Base-by-base conservation (phyloP, 1,140 invertebrate genomes). In the Zaprionus kolodkinae region DNA sequence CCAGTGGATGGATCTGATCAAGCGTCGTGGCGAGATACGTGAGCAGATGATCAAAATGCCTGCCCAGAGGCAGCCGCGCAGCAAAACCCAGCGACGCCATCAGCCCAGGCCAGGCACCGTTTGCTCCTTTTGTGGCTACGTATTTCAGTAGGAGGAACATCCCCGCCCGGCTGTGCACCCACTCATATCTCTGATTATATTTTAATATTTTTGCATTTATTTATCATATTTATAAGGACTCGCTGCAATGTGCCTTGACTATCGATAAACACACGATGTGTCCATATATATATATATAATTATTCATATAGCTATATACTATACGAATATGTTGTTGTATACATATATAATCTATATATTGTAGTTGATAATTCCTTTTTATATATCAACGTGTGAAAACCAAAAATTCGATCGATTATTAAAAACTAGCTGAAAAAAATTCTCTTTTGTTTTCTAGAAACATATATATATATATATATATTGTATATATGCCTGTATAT, bases 1-100 rank as follows among this genome's bases (percentile, higher is more conserved):
- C 1, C 80, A 83, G 38, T 71, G 56, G 15, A n/a, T 67, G 5
- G 27, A 52, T 12, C 36, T 78, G 13, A 52, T 69, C 21, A 1
- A 38, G 10, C 15, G 9, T 10, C 55, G 57, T 33, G 67, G 48
- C 9, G 62, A 78, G 17, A 76, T 78, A 17, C 64, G 64, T 15
- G 45, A 50, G n/a, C 38, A 59, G 0, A 66, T 72, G 74, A 15
- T 13, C 0, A 2, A 10, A 2, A 25, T 50, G 45, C 17, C 7
- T 10, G 33, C 7, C 3, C 10, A 3, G 4, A 6, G 3, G 54
- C n/a, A 15, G n/a, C 40, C 40, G n/a, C 27, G 1, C 40, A 40
- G 3, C 40, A 55, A 17, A 7, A 2, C 45, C 10, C 45, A 25
- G 17, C 45, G 13, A 1, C 15, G 50, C 10, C 11, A 7, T 6